Conservation (phyloP, 2,888 invertebrate species). For the Phortica magna region DNA sequence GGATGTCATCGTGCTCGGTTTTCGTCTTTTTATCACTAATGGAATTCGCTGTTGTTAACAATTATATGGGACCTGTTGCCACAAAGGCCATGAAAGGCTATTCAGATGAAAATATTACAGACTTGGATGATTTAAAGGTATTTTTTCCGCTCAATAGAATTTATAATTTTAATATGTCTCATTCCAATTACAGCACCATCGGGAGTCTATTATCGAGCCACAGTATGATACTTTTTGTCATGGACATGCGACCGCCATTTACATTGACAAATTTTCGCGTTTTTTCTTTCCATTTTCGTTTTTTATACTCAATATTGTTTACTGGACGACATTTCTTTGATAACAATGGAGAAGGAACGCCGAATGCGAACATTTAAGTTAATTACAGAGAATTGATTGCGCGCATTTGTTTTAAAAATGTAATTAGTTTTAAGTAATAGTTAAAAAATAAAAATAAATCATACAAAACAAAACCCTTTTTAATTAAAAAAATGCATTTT, state of each 20-base stretch:
- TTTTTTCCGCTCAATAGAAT: constrained; percentile 38
- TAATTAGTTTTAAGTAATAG: constrained; percentile 64
- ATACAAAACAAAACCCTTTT: constrained; percentile 45
- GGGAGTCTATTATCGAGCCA: constrained; percentile 84
- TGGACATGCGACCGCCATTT: constrained; percentile 87
- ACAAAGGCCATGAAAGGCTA: constrained; percentile 94
- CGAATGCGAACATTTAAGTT: constrained; percentile 8
- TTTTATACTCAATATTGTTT: constrained; percentile 92
- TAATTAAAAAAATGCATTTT: constrained; percentile 67
- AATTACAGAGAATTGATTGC: constrained; percentile 21
- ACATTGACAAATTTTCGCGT: constrained; percentile 91
- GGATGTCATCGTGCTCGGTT: constrained; percentile 95
- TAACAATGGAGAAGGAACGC: constrained; percentile 13
- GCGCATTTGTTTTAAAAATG: constrained; percentile 75
- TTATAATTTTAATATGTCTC: background rate
- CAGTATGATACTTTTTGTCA: constrained; percentile 92
- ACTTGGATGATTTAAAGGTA: constrained; percentile 88
- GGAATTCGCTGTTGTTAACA: constrained; percentile 94
- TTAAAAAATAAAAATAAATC: constrained; percentile 46
- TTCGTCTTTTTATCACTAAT: constrained; percentile 94
- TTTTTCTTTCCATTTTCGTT: constrained; percentile 95
- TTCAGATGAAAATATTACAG: constrained; percentile 89
- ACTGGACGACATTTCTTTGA: constrained; percentile 90
- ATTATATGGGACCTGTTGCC: constrained; percentile 90
- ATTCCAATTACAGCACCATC: constrained; percentile 75